These are phyloP conservation scores for Patella ulyssiponensis DNA, from an alignment of 2,888 invertebrate species.

Conservation along the genomic window DNA sequence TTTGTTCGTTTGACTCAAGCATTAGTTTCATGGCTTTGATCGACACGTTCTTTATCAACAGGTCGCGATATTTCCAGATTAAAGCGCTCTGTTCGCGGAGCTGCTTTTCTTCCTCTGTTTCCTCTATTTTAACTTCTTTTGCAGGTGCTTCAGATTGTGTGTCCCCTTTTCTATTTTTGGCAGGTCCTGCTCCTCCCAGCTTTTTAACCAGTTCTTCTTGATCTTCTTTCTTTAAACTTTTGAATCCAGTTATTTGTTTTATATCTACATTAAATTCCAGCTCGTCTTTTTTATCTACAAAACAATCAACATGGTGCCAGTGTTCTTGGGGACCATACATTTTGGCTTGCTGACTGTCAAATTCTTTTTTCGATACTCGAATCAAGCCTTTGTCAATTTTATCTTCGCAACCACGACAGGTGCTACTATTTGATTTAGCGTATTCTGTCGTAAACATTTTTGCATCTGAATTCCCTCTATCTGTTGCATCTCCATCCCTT, in stretches of 20 bases:
- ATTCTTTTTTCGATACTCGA: constrained; percentile 88
- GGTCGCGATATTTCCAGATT: constrained; percentile 80
- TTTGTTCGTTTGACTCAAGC: constrained; percentile 82
- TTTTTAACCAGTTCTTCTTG: constrained; percentile 60
- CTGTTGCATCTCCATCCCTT: constrained; percentile 34
- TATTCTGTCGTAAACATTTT: constrained; percentile 80
- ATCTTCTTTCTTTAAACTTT: constrained; percentile 78
- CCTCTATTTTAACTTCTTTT: constrained; percentile 62
- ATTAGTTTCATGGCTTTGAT: constrained; percentile 79
- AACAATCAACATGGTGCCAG: constrained; percentile 95
- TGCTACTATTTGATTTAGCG: constrained; percentile 86
- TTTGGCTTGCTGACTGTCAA: constrained; percentile 84
- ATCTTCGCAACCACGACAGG: constrained; percentile 87
- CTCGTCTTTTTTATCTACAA: constrained; percentile 82
- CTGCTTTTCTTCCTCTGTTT: constrained; percentile 63
- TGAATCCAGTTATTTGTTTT: constrained; percentile 83
- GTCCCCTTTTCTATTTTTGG: constrained; percentile 59
- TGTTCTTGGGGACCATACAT: constrained; percentile 87
- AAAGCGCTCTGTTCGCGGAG: constrained; percentile 81
- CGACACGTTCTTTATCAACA: constrained; percentile 76
- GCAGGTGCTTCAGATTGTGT: constrained; percentile 38
- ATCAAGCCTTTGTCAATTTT: constrained; percentile 86
- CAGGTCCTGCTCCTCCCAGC: constrained; percentile 53
- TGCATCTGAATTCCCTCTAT: constrained; percentile 51
- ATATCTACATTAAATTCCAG: constrained; percentile 77